Percentiles rank a stretch among this genome's conserved stretches.
These are phyloP conservation scores for Ceriagrion tenellum DNA, from an alignment of 2,888 invertebrate species.

Conservation along the genomic window DNA sequence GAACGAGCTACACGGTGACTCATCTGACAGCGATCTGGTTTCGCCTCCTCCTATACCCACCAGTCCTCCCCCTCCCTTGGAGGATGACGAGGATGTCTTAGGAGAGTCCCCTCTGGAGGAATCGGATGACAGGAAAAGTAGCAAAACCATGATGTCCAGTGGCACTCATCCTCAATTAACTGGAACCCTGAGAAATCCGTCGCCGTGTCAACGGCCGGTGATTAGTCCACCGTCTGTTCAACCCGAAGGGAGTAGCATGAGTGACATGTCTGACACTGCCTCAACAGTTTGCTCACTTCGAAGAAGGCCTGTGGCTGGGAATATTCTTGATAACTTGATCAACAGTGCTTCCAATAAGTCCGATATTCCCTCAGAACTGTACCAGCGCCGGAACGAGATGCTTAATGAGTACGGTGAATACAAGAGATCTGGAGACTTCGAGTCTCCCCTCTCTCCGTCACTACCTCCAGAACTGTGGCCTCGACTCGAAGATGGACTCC, in stretches of 20 bases:
- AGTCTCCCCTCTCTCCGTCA: constrained; percentile 79
- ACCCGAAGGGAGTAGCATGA: constrained; percentile 72
- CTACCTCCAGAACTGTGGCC: constrained; percentile 82
- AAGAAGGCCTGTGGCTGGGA: constrained; percentile 87
- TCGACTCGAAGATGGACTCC: constrained; percentile 81
- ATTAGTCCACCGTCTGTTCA: constrained; percentile 75
- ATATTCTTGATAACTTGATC: constrained; percentile 82
- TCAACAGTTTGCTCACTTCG: constrained; percentile 83
- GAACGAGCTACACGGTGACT: constrained; percentile 85
- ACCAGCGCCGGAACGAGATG: constrained; percentile 35
- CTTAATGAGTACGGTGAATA: constrained; percentile 44
- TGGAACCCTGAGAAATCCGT: constrained; percentile 74
- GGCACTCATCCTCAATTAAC: constrained; percentile 44
- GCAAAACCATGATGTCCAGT: not conserved
- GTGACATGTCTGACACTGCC: constrained; percentile 77
- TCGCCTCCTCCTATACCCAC: constrained; percentile 90
- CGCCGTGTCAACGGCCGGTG: constrained; percentile 74
- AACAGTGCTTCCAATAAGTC: constrained; percentile 79
- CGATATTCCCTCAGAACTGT: constrained; percentile 41
- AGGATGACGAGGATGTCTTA: constrained; percentile 74
- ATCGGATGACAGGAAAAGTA: constrained; percentile 38
- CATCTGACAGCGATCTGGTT: constrained; percentile 89
- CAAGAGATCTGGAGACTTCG: constrained; percentile 72
- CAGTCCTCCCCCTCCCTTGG: constrained; percentile 86
- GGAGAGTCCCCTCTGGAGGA: constrained; percentile 71